Evolutionary conservation across 2,888 invertebrate species (phyloP).

Genomic region (Nemoura dubitans): DNA sequence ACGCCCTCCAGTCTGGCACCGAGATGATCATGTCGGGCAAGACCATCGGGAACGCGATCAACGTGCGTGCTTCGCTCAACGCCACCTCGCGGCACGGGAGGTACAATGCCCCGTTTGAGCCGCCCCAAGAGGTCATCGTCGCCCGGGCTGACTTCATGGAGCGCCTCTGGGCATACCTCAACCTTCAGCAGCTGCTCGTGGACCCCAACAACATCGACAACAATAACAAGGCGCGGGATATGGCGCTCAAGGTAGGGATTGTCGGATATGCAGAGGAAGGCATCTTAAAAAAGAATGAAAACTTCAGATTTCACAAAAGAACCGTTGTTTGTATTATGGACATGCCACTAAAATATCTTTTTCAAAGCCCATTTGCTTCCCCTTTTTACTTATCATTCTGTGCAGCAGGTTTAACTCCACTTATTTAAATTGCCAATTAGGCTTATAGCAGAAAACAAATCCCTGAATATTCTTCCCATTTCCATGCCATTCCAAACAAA

Average conservation of each 20-base stretch:
- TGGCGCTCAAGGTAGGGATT: background rate
- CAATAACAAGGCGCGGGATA: background rate
- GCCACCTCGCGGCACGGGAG: background rate
- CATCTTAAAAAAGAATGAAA: no score
- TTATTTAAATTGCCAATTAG: no score
- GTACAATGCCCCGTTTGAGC: background rate
- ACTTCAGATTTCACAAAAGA: no score
- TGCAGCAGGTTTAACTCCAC: no score
- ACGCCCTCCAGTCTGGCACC: background rate
- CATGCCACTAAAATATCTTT: no score
- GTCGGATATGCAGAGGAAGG: no score
- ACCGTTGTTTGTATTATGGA: no score
- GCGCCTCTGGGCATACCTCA: conserved; percentile 19
- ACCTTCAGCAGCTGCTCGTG: background rate
- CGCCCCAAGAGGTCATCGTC: background rate
- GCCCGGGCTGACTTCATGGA: conserved; percentile 1
- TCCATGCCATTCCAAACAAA: no score
- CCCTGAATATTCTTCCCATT: no score
- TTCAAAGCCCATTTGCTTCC: no score
- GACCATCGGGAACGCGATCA: background rate
- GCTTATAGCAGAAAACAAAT: no score
- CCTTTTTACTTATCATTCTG: no score
- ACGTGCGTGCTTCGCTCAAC: background rate
- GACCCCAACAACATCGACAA: background rate
- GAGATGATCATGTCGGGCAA: conserved; percentile 8